Base-by-base conservation (phyloP, 2,797 vertebrate genomes). In the Leptoclinus maculatus region DNA sequence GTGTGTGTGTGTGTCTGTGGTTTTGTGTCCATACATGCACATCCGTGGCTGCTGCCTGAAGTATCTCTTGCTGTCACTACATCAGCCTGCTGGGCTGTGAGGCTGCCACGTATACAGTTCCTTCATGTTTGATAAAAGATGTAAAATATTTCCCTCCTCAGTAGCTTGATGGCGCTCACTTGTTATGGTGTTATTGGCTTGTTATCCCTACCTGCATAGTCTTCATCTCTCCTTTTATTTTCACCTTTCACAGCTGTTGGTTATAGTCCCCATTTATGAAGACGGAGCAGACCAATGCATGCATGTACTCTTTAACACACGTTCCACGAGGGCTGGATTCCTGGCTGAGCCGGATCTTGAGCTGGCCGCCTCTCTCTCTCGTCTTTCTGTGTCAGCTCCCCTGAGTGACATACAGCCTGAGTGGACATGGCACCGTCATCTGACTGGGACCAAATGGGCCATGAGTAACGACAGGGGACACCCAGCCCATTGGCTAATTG, bases 401-500 rank as follows among this genome's bases (percentile, higher is more conserved):
- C 38, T 82, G 91, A 92, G 80, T 88, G 92, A 88, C 90, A 75
- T 68, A 58, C 57, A 78, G 80, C 59, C 87, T 85, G 89, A 92
- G 68, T 69, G 76, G 86, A 90, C 89, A 84, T 86, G 88, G 87
- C 92, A 86, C 68, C 8, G 45, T 92, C 88, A 90, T 91, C 87
- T 89, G 76, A 91, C 83, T 87, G 81, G 57, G 83, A 86, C 82
- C 82, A 93, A 93, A 94, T 88, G 87, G 89, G 87, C 82, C 88
- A 21, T 90, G 88, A 92, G 80, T 90, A 88, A 93, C 39, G 74
- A 86, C 83, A 66, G 83, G 75, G 75, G 83, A 87, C 82, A 78
- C 80, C 9, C 64, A 84, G 79, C 83, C 87, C 84, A 90, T 93
- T 90, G 92, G 93, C 89, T 91, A 93, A 93, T 92, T 90, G 83